Conservation (phyloP, 2,113 vertebrate genomes). For the Elanus axillaris region DNA sequence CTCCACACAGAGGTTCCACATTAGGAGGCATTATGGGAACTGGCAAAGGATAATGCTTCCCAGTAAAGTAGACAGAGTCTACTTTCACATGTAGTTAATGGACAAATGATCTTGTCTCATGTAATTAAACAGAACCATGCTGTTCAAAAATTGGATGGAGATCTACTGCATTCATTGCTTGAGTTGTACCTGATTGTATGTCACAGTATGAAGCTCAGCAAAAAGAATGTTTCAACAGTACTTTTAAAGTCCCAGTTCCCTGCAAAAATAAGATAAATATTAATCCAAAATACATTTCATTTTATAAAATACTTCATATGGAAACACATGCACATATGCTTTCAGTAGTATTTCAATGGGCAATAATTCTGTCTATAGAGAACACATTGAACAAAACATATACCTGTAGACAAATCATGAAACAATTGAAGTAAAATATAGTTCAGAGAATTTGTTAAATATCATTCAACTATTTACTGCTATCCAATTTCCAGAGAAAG, state of each 20-base stretch:
- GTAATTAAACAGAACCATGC: not conserved
- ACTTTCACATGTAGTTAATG: not conserved
- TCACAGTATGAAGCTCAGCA: not conserved
- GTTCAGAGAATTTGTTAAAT: not conserved
- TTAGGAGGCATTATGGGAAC: not conserved
- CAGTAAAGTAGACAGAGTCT: not conserved
- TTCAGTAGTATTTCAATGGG: not conserved
- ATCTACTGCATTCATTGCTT: not conserved
- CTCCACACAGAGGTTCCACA: fast-evolving
- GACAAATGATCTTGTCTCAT: not conserved
- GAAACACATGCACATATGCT: not conserved
- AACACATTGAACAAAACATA: not conserved
- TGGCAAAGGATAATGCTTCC: not conserved
- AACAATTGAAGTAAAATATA: not conserved
- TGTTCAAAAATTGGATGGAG: not conserved
- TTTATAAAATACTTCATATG: not conserved
- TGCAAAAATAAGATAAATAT: not conserved
- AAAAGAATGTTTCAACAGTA: not conserved
- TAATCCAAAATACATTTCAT: not conserved
- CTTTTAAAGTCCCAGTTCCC: not conserved
- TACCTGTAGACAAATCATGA: not conserved
- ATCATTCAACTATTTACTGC: not conserved
- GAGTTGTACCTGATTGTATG: not conserved
- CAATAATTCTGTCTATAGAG: not conserved
- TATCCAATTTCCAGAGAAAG: not conserved